These are phyloP conservation scores for Elachura formosa DNA, from an alignment of 2,113 vertebrate species.

Conservation along the genomic window DNA sequence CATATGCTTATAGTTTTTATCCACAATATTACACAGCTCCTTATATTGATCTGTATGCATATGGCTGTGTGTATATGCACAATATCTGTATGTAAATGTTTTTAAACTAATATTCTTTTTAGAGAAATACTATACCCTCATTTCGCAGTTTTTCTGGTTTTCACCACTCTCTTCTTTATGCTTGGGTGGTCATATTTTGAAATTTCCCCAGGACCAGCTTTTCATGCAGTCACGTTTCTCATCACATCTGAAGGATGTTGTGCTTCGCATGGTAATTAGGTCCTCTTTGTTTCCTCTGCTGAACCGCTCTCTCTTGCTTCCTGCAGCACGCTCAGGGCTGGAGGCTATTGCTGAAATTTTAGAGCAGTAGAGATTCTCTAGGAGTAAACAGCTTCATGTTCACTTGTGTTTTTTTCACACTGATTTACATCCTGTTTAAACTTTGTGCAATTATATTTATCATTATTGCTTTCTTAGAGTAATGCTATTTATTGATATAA, in stretches of 20 bases:
- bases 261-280: constrained; percentile 85
- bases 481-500: constrained; percentile 35
- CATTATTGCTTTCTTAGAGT: constrained; percentile 5
- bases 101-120: constrained; percentile 37
- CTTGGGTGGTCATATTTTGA: constrained; percentile 82
- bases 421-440: constrained; percentile 56
- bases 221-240: constrained; percentile 80
- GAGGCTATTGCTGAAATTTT: constrained; percentile 58
- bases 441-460: constrained; percentile 44
- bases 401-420: neutral
- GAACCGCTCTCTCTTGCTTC: constrained; percentile 57
- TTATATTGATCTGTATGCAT: neutral
- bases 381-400: constrained; percentile 41
- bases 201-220: constrained; percentile 77
- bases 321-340: constrained; percentile 55
- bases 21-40: neutral
- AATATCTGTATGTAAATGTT: neutral
- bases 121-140: constrained; percentile 5
- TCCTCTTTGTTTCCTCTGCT: constrained; percentile 81
- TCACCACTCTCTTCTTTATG: constrained; percentile 71
- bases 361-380: constrained; percentile 26
- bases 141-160: constrained; percentile 27
- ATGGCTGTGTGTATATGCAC: neutral
- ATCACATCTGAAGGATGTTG: constrained; percentile 82
- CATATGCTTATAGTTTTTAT: neutral